Percentiles rank a stretch among this genome's conserved stretches.
Evolutionary conservation across 2,888 invertebrate genomes (phyloP).

Genomic region (Caenorhabditis sp.): DNA sequence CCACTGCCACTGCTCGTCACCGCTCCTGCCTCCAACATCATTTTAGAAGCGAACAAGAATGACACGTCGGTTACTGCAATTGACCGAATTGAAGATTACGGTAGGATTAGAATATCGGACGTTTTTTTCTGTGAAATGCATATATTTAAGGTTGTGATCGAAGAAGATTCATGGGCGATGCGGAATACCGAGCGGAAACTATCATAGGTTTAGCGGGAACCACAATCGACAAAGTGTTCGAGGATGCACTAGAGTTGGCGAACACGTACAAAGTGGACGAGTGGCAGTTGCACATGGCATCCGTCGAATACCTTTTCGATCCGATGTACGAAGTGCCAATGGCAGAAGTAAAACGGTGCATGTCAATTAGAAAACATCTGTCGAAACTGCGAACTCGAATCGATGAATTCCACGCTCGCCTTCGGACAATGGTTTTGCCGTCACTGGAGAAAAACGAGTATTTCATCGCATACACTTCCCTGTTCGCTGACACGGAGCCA

Average conservation of each 20-base stretch:
- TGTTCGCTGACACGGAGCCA: constrained; percentile 57
- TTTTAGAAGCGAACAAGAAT: constrained; percentile 34
- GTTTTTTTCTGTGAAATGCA: background rate
- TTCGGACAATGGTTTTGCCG: constrained; percentile 57
- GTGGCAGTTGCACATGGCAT: constrained; percentile 65
- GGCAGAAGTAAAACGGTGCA: constrained; percentile 49
- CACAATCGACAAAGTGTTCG: constrained; percentile 59
- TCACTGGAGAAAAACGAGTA: constrained; percentile 56
- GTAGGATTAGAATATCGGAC: no score
- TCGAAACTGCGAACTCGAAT: constrained; percentile 41
- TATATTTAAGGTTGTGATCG: constrained; percentile 64
- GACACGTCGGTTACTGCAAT: constrained; percentile 56
- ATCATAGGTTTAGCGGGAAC: constrained; percentile 69
- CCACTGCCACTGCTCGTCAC: constrained; percentile 22
- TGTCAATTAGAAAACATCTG: constrained; percentile 59
- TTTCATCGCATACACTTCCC: constrained; percentile 60
- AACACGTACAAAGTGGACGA: constrained; percentile 59
- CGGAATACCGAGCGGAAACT: constrained; percentile 64
- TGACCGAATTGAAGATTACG: constrained; percentile 59
- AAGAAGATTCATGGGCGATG: constrained; percentile 67
- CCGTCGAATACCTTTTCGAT: constrained; percentile 60
- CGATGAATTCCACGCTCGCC: constrained; percentile 52
- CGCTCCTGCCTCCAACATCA: constrained; percentile 40
- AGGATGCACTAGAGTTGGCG: constrained; percentile 66
- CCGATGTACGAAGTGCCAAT: constrained; percentile 35